Evolutionary conservation across 1,140 invertebrate genomes (phyloP).

Genomic region (Listronotus oregonensis): DNA sequence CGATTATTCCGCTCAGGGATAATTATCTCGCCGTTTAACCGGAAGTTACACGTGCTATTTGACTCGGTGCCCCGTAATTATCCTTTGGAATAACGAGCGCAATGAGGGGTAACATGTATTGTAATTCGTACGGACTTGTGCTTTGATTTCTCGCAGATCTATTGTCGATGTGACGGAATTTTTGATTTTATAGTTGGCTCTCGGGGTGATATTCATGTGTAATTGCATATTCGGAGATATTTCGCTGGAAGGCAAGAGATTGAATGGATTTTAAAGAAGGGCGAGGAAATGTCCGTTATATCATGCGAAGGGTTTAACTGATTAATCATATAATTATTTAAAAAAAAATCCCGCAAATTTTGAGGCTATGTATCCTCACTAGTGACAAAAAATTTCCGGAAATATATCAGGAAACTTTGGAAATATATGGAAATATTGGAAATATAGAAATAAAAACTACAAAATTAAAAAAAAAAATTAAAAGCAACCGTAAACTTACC

Average conservation of each 20-base stretch:
- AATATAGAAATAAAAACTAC: no score
- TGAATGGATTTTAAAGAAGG: neutral
- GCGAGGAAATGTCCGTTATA: neutral
- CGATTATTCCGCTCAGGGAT: constrained; percentile 2
- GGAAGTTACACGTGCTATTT: constrained; percentile 31
- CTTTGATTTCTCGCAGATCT: neutral
- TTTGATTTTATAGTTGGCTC: constrained; percentile 7
- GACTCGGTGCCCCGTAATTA: constrained; percentile 15
- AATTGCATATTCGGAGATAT: constrained; percentile 11
- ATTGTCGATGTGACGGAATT: neutral
- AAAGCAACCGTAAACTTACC: no score
- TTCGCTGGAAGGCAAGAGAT: neutral
- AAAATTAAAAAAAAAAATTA: no score
- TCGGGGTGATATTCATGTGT: constrained; percentile 19
- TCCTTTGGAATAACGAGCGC: neutral
- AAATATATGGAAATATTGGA: no score
- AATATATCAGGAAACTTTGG: no score
- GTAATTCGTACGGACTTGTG: constrained; percentile 7
- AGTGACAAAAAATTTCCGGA: no score
- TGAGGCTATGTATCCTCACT: no score
- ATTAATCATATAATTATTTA: no score
- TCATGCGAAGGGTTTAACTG: neutral
- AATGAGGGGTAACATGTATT: constrained; percentile 10
- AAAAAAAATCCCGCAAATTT: no score
- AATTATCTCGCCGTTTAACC: neutral